These are phyloP conservation scores for Bufo gargarizans DNA, from an alignment of 2,113 vertebrate species.

Conservation along the genomic window DNA sequence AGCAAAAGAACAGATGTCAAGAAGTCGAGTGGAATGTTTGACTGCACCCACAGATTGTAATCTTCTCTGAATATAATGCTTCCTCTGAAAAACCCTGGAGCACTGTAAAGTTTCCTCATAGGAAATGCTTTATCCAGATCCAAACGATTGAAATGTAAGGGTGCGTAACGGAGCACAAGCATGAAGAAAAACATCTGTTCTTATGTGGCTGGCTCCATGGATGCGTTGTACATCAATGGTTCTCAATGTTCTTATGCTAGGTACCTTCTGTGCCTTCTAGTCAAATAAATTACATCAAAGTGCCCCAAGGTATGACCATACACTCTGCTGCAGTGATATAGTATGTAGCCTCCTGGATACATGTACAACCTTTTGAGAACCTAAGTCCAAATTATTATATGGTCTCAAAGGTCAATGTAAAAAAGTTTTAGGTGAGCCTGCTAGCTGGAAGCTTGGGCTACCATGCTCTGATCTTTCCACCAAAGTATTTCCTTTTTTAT, in stretches of 20 bases:
- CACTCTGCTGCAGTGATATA: not conserved
- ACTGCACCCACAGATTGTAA: not conserved
- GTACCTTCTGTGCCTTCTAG: not conserved
- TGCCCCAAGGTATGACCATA: not conserved
- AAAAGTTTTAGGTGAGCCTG: not conserved
- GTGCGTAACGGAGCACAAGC: not conserved
- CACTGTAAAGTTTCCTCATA: conserved; percentile 12
- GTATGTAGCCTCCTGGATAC: not conserved
- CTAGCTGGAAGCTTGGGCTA: too few relatives aligned
- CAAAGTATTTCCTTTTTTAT: too few relatives aligned
- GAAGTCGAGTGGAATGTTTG: conserved; percentile 44
- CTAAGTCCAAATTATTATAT: not conserved
- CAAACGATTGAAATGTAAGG: not conserved
- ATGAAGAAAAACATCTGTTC: not conserved
- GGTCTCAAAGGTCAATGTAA: not conserved
- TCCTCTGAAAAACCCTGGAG: conserved; percentile 33
- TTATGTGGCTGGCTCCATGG: not conserved
- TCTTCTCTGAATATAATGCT: conserved; percentile 27
- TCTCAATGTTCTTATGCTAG: not conserved
- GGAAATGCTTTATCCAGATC: conserved; percentile 17
- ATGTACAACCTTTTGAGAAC: not conserved
- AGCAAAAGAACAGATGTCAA: conserved; percentile 45
- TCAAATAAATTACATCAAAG: not conserved
- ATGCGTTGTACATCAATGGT: not conserved
- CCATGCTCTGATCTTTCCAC: too few relatives aligned